phyloP scores from a whole-genome alignment of 2,113 vertebrate genomes.

The Apus apus region DNA sequence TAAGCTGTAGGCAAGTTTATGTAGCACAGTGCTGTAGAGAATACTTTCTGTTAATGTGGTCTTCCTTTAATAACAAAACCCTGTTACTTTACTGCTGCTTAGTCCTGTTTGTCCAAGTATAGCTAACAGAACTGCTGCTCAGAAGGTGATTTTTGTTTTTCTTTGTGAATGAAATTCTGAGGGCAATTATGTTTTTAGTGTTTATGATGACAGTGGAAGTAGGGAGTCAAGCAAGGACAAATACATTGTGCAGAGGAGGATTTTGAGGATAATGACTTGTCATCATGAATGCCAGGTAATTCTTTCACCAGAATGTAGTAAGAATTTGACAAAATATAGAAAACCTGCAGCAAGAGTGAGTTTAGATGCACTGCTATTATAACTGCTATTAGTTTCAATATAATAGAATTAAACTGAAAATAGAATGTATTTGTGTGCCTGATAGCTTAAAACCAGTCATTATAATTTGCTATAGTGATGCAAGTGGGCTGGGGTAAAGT shows the following conservation, averaged over 20 bases:
- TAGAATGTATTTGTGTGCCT: not conserved
- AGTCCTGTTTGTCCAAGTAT: not conserved
- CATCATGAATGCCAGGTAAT: not conserved
- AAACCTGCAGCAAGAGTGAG: not conserved
- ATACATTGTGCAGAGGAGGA: not conserved
- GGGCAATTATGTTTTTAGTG: not conserved
- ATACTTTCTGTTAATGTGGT: too few species aligned
- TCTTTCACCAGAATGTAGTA: not conserved
- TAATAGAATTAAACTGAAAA: conserved; percentile 38
- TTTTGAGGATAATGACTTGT: not conserved
- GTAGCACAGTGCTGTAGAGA: not conserved
- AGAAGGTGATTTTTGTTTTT: not conserved
- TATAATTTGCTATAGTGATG: conserved; percentile 6
- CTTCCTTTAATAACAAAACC: not conserved
- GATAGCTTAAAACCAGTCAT: not conserved
- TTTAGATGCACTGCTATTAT: not conserved
- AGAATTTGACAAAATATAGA: not conserved
- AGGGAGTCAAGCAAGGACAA: not conserved
- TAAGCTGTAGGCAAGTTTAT: not conserved
- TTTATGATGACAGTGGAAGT: not conserved
- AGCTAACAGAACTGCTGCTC: not conserved
- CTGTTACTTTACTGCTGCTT: not conserved
- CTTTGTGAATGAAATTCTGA: not conserved
- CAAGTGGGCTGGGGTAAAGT: not conserved
- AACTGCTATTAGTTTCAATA: not conserved